Base-by-base conservation (phyloP, 2,113 vertebrate species). In the Pimephales promelas region DNA sequence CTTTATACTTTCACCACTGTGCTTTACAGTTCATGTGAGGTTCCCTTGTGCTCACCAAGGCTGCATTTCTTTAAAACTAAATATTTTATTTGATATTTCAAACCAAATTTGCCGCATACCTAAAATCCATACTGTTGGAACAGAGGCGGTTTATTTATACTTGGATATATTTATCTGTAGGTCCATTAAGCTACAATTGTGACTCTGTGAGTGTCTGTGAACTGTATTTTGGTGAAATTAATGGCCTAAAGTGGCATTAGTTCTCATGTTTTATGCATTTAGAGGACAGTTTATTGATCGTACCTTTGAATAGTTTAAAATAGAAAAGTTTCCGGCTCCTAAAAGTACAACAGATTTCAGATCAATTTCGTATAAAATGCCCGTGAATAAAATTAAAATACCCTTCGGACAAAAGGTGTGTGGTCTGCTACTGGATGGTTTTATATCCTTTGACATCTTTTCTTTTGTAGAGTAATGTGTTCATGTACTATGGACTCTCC, bases 401-500 rank as follows among this genome's bases (percentile, higher is more conserved):
- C 22, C 75, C 11, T 3, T 34, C 26, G 7, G 3, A 76, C 31
- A 59, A 77, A 76, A 10, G 18, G 10, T 8, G 40, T 45, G 36
- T 71, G 68, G 20, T 36, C 45, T 43, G 10, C 43, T 2, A 43
- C 68, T 36, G 4, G 10, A 49, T 49, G 6, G 7, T 2, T 52
- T 81, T 56, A 1, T 4, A 49, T 36, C 18, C 7, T 36, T 3
- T 26, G 4, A 52, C 10, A 85, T 28, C 79, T 74, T 18, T 74
- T 73, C 28, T 68, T 43, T 72, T 91, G 34, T 88, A 99, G 98
- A 96, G 95, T 88, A 97, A 97, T 77, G 97, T 99, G 7, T 99
- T 97, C 83, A 99, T 99, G 98, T 99, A 99, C 92, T 99, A 99
- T 0, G 98, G 97, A 86, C 91, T 99, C 56, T 98, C 98, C 86